These are phyloP conservation scores for Tanypteryx hageni DNA, from an alignment of 2,888 invertebrate species.

Conservation along the genomic window DNA sequence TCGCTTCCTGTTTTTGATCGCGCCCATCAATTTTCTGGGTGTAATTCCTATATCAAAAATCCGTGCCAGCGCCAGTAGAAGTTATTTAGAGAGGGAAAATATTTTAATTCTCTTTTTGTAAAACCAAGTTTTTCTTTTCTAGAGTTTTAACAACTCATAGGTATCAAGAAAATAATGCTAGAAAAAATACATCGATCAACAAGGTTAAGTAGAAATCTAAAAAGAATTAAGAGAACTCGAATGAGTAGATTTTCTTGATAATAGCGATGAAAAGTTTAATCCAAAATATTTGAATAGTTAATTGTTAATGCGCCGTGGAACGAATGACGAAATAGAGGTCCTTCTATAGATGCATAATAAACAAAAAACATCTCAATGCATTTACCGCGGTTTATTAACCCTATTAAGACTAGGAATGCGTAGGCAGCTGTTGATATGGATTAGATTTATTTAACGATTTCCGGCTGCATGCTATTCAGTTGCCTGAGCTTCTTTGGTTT, in stretches of 20 bases:
- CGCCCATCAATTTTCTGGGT: background rate
- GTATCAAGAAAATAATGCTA: background rate
- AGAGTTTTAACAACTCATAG: too few species aligned
- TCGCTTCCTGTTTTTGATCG: background rate
- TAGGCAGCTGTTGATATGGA: slow-evolving; percentile 44
- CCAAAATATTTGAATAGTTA: background rate
- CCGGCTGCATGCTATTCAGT: slow-evolving; percentile 40
- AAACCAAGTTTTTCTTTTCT: too few species aligned
- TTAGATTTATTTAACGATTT: slow-evolving; percentile 49
- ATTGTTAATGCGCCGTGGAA: background rate
- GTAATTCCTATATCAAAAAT: background rate
- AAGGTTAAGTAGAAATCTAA: background rate
- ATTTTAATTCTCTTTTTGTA: too few species aligned
- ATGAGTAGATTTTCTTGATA: background rate
- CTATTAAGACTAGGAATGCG: slow-evolving; percentile 15
- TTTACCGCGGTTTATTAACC: slow-evolving; percentile 31
- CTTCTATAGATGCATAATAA: background rate
- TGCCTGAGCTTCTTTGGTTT: background rate
- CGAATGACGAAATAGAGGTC: background rate
- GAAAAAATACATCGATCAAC: background rate
- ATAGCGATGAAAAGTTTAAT: background rate
- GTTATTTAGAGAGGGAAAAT: background rate
- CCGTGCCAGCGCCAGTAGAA: background rate
- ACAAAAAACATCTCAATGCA: slow-evolving; percentile 8
- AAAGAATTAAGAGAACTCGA: background rate